Evolutionary conservation across 2,797 vertebrate species (phyloP).

Genomic region (Alosa sapidissima): DNA sequence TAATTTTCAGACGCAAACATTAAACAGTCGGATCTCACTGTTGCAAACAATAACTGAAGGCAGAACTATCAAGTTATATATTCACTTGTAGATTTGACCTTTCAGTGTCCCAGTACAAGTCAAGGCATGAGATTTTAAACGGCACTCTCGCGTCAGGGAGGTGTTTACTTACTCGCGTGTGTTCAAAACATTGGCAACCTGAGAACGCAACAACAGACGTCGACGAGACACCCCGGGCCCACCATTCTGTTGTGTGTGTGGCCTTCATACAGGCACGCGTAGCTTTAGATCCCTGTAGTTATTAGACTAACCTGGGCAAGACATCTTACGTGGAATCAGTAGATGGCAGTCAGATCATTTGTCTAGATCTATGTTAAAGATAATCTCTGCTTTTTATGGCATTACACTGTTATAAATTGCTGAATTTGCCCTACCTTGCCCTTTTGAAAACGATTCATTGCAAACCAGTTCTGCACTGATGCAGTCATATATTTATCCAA

Average conservation of each 20-base stretch:
- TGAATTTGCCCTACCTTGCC: neutral
- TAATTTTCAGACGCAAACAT: neutral
- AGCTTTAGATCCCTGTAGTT: neutral
- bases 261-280: neutral
- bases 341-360: neutral
- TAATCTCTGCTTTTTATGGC: neutral
- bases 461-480: neutral
- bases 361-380: neutral
- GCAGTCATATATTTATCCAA: neutral
- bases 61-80: neutral
- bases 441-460: neutral
- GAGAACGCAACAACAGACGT: conserved; percentile 10
- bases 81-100: neutral
- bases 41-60: neutral
- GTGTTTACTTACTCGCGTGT: conserved; percentile 5
- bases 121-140: neutral
- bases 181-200: neutral
- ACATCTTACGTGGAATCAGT: neutral
- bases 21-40: no score
- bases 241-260: neutral
- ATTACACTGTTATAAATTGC: neutral
- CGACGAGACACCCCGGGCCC: neutral
- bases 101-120: neutral
- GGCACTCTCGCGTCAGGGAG: neutral
- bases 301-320: neutral